These are phyloP conservation scores for Sander vitreus DNA, from an alignment of 2,113 vertebrate genomes.

Conservation along the genomic window DNA sequence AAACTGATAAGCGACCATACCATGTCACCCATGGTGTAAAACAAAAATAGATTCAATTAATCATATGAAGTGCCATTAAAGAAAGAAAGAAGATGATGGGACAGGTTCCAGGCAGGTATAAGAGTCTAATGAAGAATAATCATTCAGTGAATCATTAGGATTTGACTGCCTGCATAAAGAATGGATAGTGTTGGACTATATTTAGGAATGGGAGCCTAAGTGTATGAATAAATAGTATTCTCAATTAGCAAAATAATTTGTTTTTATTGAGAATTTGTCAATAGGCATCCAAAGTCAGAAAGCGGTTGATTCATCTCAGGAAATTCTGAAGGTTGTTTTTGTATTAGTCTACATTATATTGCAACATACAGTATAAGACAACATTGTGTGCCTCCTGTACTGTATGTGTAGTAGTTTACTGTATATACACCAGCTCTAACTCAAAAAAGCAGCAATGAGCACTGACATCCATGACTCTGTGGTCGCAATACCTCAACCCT, in stretches of 20 bases:
- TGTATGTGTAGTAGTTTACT: background rate
- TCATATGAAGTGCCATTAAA: slow-evolving; percentile 77
- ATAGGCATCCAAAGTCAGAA: background rate
- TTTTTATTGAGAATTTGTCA: too few species aligned
- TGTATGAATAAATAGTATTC: slow-evolving; percentile 23
- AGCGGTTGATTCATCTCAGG: background rate
- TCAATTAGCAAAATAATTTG: background rate
- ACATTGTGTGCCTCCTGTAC: background rate
- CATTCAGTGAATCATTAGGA: slow-evolving; percentile 62
- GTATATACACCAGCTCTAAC: too few species aligned
- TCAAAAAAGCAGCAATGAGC: background rate
- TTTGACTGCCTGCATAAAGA: slow-evolving; percentile 54
- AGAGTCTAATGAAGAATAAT: slow-evolving; percentile 77
- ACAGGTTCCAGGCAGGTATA: slow-evolving; percentile 54
- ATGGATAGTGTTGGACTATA: slow-evolving; percentile 11
- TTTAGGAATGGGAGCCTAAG: background rate
- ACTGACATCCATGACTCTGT: background rate
- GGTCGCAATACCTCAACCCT: background rate
- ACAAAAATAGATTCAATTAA: slow-evolving; percentile 83
- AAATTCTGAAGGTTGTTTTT: background rate
- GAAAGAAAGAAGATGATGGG: slow-evolving; percentile 64
- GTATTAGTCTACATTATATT: background rate
- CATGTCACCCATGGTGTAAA: slow-evolving; percentile 78
- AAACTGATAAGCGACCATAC: slow-evolving; percentile 80
- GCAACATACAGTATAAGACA: too few species aligned